phyloP scores from a whole-genome alignment of 2,797 vertebrate species.

The Balearica regulorum region DNA sequence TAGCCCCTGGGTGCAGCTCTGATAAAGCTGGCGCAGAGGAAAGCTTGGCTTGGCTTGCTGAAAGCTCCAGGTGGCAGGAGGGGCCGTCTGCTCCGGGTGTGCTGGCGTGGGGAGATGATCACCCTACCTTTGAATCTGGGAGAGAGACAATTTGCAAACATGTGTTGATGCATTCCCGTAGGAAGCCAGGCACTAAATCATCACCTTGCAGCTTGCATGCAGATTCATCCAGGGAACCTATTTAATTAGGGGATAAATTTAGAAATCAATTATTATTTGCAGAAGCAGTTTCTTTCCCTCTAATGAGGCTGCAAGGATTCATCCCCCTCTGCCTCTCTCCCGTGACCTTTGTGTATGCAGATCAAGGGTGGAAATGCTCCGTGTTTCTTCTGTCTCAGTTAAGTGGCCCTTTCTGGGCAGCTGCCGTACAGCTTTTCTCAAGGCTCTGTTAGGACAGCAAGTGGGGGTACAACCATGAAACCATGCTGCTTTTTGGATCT shows the following conservation, averaged over 20 bases:
- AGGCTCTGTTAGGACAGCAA: not conserved
- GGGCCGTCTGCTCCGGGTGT: not conserved
- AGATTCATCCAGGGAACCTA: slow-evolving; percentile 60
- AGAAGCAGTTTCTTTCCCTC: slow-evolving; percentile 59
- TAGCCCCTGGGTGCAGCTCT: rapidly evolving
- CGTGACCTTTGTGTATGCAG: slow-evolving; percentile 30
- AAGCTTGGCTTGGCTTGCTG: not conserved
- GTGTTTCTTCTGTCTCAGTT: not conserved
- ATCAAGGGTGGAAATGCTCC: not conserved
- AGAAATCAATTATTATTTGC: slow-evolving; percentile 71
- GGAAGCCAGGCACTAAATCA: slow-evolving; percentile 61
- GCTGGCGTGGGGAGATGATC: not conserved
- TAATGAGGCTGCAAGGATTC: slow-evolving; percentile 59
- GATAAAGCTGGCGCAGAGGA: not conserved
- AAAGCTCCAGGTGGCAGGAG: not conserved
- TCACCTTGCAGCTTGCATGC: slow-evolving; percentile 56
- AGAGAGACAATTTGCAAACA: slow-evolving; percentile 43
- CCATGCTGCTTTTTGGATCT: not conserved
- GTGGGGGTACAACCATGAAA: not conserved
- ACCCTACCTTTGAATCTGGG: not conserved
- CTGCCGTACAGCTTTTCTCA: not conserved
- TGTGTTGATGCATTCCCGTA: not conserved
- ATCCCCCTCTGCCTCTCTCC: slow-evolving; percentile 21
- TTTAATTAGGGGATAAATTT: slow-evolving; percentile 74
- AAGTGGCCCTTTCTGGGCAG: not conserved